Conservation (phyloP, 2,113 vertebrate genomes). For the Mesembrinibis cayennensis region DNA sequence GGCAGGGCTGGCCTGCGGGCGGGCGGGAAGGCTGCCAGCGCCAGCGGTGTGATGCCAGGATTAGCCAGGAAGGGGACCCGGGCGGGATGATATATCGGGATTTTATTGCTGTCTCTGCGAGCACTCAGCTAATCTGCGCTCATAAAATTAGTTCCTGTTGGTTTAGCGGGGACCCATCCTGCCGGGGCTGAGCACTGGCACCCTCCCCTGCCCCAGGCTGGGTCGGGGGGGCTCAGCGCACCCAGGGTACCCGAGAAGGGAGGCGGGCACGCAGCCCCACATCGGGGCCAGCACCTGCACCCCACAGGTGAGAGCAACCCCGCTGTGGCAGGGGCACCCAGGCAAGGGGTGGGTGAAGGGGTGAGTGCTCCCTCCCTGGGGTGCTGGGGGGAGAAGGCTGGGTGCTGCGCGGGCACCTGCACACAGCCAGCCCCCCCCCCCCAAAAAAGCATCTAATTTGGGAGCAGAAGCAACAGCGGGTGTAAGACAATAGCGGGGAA, state of each 20-base stretch:
- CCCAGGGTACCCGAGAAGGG: background rate
- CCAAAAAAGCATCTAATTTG: background rate
- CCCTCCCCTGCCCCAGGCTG: background rate
- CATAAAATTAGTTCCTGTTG: constrained; percentile 7
- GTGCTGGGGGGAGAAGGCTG: background rate
- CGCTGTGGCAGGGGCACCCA: fast-evolving
- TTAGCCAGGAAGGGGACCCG: background rate
- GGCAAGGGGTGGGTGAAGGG: background rate
- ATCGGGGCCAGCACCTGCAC: background rate
- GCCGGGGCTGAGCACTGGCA: background rate
- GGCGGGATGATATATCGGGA: background rate
- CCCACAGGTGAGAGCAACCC: background rate
- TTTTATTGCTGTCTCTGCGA: background rate
- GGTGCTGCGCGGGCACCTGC: background rate
- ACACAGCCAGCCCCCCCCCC: background rate
- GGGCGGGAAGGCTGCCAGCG: background rate
- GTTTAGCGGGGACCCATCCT: background rate
- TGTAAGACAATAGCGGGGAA: constrained; percentile 46
- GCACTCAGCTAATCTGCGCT: background rate
- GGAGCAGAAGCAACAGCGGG: constrained; percentile 55
- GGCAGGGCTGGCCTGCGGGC: background rate
- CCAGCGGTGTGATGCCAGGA: background rate
- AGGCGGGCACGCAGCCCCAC: background rate
- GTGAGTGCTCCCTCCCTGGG: background rate
- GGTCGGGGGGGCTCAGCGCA: fast-evolving